Percentiles rank a stretch among this genome's conserved stretches.
Evolutionary conservation across 2,113 vertebrate species (phyloP).

Genomic region (Aphelocoma coerulescens): DNA sequence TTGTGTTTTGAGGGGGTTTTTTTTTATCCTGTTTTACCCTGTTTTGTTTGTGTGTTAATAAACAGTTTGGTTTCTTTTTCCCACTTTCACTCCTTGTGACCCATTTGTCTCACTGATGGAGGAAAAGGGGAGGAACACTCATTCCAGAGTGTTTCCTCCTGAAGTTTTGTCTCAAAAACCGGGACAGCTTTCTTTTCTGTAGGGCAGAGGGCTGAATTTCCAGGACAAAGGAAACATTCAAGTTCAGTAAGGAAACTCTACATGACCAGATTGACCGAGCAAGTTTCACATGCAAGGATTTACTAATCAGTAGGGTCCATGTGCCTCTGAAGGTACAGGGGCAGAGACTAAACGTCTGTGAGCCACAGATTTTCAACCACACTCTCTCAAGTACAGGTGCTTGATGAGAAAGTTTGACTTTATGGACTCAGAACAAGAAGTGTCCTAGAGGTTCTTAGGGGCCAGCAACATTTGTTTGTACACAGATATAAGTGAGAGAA

Average conservation of each 20-base stretch:
- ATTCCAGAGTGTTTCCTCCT: too few relatives aligned
- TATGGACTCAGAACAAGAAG: neutral
- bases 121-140: too few relatives aligned
- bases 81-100: too few relatives aligned
- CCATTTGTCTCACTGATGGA: too few relatives aligned
- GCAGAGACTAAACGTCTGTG: neutral
- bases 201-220: neutral
- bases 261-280: accelerated
- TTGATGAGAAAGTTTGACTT: neutral
- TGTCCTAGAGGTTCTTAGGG: neutral
- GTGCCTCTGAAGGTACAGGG: neutral
- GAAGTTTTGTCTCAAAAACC: too few relatives aligned
- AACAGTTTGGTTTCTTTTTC: too few relatives aligned
- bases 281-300: neutral
- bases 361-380: neutral
- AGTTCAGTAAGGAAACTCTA: neutral
- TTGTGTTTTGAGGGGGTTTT: too few relatives aligned
- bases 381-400: neutral
- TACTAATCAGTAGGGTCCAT: accelerated
- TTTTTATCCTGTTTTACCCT: too few relatives aligned
- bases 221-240: neutral
- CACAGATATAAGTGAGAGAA: neutral
- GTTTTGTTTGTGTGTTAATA: too few relatives aligned
- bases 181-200: neutral
- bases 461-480: neutral